phyloP scores from a whole-genome alignment of 2,888 invertebrate genomes.

The Eubasilissa splendida region DNA sequence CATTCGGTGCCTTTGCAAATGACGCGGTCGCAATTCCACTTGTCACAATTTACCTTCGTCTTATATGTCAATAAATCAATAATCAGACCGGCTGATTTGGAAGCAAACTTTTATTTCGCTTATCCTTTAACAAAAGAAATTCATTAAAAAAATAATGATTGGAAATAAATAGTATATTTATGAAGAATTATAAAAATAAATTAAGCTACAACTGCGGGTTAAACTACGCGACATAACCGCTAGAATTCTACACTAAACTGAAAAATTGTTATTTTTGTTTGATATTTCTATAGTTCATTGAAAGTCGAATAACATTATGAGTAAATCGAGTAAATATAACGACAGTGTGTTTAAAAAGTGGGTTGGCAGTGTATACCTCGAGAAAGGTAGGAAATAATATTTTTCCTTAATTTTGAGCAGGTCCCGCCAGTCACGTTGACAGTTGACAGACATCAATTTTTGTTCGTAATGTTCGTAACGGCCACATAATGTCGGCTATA shows the following conservation, averaged over 20 bases:
- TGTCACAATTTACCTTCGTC: not conserved
- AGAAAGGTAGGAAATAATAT: slow-evolving; percentile 18
- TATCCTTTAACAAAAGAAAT: not conserved
- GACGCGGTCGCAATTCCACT: not conserved
- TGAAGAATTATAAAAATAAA: not conserved
- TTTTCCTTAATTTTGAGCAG: slow-evolving; percentile 1
- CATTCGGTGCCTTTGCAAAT: not conserved
- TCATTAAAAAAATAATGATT: not conserved
- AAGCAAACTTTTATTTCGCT: not conserved
- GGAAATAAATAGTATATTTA: not conserved
- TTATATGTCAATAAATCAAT: slow-evolving; percentile 6
- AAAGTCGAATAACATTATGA: not conserved
- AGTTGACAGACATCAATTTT: slow-evolving; percentile 30
- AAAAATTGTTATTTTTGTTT: slow-evolving; percentile 43
- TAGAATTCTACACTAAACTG: slow-evolving; percentile 35
- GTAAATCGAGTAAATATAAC: not conserved
- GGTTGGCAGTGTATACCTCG: slow-evolving; percentile 9
- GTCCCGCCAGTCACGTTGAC: slow-evolving; percentile 8
- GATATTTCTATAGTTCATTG: not conserved
- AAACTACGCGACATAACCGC: slow-evolving; percentile 17
- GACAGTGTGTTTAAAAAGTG: not conserved
- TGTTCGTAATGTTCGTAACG: slow-evolving; percentile 12
- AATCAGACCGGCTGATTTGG: not conserved
- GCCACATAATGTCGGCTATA: not conserved
- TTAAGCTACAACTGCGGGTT: not conserved